Evolutionary conservation across 2,113 vertebrate species (phyloP), one percentile per base, ranked within the genome.

Genomic region (Cyrtonyx montezumae): DNA sequence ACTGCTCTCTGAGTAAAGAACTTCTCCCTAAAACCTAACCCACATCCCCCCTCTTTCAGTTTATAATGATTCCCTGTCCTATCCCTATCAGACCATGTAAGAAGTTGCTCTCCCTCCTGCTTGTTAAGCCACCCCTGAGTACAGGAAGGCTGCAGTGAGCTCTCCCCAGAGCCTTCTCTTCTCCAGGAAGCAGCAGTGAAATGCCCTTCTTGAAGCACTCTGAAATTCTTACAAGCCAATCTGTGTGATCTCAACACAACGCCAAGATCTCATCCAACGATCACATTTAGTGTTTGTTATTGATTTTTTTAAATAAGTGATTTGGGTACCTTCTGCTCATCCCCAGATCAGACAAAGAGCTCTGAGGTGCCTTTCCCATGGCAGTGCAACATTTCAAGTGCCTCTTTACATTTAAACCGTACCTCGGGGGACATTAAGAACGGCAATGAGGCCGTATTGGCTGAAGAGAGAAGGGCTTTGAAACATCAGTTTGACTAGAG

Each of bases 381-480:
- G 30, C 70, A 81, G 75, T 3, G 4, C 0, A 5, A 13, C 51
- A 68, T 74, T 80, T 74, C 42, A 53, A 78, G 3, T 45, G 23
- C 15, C 66, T 19, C 13, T 73, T 59, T 46, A 37, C 18, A 32
- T 45, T 67, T 34, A 30, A 56, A 42, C 7, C 43, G 1, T 11
- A 20, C 8, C 55, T 21, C 74, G 23, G 6, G 42, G 30, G 36
- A 58, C 10, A 48, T 6, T 0, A 43, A 37, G 63, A 6, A 26
- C 2, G 17, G 71, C 19, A n/a, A 16, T 0, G 2, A 71, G 34
- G 43, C 75, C 79, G 13, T 8, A 6, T 13, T 42, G 8, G 23
- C 20, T n/a, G 65, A 36, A 36, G 22, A 8, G 18, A 76, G 20
- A 34, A 9, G 0, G 18, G 34, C 20, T 69, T 36, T 49, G 34